Percentiles rank a stretch among this genome's conserved stretches.
Conservation (phyloP, 1,140 invertebrate genomes). For the Tetranychus urticae region DNA sequence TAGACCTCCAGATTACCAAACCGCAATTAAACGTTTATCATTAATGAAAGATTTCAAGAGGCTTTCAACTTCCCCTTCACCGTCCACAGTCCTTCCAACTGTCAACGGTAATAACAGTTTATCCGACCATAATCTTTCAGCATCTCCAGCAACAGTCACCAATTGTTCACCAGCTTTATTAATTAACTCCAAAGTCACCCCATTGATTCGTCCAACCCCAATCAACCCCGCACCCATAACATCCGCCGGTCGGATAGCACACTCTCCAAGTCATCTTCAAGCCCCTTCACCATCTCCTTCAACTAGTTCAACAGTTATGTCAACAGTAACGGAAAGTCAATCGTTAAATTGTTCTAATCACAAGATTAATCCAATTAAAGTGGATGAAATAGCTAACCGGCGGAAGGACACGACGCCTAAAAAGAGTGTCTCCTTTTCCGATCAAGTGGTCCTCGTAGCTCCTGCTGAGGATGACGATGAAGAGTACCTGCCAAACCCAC, state of each 20-base stretch:
- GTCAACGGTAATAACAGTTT: not conserved
- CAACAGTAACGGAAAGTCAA: not conserved
- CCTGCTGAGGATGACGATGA: slow-evolving; percentile 64
- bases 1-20: slow-evolving; percentile 16
- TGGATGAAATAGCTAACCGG: not conserved
- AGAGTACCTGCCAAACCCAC: slow-evolving; percentile 68
- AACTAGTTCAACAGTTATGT: not conserved
- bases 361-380: too few relatives aligned
- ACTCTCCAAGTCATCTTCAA: not conserved
- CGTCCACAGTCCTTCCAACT: not conserved
- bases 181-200: too few relatives aligned
- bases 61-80: not conserved
- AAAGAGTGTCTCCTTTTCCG: slow-evolving; percentile 78
- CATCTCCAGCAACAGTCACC: too few relatives aligned
- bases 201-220: too few relatives aligned
- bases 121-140: too few relatives aligned
- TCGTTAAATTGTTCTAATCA: not conserved
- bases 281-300: not conserved
- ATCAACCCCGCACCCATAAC: too few relatives aligned
- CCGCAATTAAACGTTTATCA: slow-evolving; percentile 13
- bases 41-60: not conserved
- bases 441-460: slow-evolving; percentile 69
- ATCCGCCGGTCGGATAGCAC: too few relatives aligned
- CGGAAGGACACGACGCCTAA: slow-evolving; percentile 24
- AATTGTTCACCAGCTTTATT: too few relatives aligned